These are phyloP conservation scores for Platycercus adscitus DNA, from an alignment of 2,113 vertebrate genomes.

Conservation along the genomic window DNA sequence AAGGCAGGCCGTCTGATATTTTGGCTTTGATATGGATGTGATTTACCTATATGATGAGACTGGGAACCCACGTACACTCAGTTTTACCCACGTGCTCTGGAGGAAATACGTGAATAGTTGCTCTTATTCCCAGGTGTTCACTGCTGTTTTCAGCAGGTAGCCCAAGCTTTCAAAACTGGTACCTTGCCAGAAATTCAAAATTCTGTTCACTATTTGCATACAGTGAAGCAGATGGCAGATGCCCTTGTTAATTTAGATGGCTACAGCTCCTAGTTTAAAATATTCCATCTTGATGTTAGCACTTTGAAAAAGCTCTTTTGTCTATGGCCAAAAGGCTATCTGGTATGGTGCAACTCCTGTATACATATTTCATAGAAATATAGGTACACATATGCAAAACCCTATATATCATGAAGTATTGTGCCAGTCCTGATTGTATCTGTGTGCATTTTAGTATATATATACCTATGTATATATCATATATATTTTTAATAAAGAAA, in stretches of 20 bases:
- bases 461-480: background rate
- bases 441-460: background rate
- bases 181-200: constrained; percentile 12
- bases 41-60: background rate
- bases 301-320: background rate
- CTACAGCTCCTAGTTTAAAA: background rate
- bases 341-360: background rate
- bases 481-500: background rate
- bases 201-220: background rate
- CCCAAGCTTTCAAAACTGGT: background rate
- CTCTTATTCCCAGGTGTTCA: background rate
- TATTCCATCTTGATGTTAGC: background rate
- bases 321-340: background rate
- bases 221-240: background rate
- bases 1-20: background rate
- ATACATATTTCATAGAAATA: background rate
- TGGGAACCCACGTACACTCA: background rate
- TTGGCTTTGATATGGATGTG: background rate
- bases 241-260: background rate
- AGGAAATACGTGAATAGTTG: background rate
- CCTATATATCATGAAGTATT: background rate
- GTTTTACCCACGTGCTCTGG: background rate
- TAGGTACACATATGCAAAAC: background rate
- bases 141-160: background rate
- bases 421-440: background rate